These are phyloP conservation scores for Hedychridium roseum DNA, from an alignment of 2,888 invertebrate species.

Conservation along the genomic window DNA sequence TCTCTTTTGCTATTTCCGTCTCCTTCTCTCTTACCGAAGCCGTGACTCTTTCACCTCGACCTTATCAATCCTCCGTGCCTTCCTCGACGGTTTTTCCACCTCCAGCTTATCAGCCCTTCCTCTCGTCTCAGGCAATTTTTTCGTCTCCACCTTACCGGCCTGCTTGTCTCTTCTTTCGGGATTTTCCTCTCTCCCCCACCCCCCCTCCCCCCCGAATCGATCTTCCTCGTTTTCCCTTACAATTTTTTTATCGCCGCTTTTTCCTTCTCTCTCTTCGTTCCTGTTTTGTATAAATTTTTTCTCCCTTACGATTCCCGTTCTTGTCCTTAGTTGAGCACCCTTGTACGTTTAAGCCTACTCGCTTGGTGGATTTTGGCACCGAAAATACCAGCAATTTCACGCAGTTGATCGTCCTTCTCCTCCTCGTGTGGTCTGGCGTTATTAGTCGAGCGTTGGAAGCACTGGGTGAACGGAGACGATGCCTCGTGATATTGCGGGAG, in stretches of 20 bases:
- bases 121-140: conserved; percentile 19
- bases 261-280: conserved; percentile 10
- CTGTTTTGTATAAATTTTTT: conserved; percentile 7
- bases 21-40: conserved; percentile 21
- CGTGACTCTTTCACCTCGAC: conserved; percentile 17
- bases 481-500: conserved; percentile 51
- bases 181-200: conserved; percentile 10
- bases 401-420: conserved; percentile 26
- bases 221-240: background rate
- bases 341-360: no score
- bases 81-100: conserved; percentile 11
- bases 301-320: no score
- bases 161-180: conserved; percentile 3
- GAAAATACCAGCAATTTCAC: no score
- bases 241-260: conserved; percentile 1
- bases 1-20: no score
- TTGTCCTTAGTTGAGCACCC: no score
- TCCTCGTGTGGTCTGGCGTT: conserved; percentile 26
- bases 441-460: conserved; percentile 60
- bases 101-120: conserved; percentile 18
- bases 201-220: background rate
- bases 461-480: conserved; percentile 54
- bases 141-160: conserved; percentile 5
- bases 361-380: no score
- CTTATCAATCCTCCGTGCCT: conserved; percentile 3